Evolutionary conservation across 2,888 invertebrate species (phyloP).

Genomic region (Frankliniella intonsa): DNA sequence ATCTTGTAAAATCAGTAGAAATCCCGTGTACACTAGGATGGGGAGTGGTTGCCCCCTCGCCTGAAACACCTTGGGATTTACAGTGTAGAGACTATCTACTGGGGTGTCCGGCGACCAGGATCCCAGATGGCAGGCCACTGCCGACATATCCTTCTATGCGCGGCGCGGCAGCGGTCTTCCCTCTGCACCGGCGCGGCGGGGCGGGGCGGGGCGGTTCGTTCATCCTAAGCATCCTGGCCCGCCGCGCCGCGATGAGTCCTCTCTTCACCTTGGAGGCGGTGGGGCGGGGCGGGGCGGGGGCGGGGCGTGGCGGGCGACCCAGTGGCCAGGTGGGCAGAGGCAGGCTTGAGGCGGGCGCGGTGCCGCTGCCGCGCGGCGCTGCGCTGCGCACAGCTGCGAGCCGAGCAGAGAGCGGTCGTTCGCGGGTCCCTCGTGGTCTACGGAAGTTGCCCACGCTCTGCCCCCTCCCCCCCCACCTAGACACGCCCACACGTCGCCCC

Average conservation of each 20-base stretch:
- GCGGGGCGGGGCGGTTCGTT: background rate
- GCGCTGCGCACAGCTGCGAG: constrained; percentile 10
- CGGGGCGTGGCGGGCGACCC: background rate
- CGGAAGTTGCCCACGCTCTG: constrained; percentile 17
- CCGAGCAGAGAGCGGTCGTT: background rate
- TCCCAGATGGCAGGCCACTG: too few species aligned
- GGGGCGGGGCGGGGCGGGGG: background rate
- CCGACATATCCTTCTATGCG: background rate
- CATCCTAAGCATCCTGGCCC: background rate
- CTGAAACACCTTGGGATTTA: too few species aligned
- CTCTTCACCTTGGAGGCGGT: background rate
- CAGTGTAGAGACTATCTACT: too few species aligned
- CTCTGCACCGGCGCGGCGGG: background rate
- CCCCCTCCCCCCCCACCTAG: background rate
- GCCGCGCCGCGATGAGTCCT: background rate
- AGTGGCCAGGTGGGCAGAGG: constrained; percentile 19
- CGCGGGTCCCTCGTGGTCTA: constrained; percentile 1
- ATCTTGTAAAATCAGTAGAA: too few species aligned
- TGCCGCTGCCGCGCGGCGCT: background rate
- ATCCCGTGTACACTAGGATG: too few species aligned
- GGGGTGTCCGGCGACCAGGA: too few species aligned
- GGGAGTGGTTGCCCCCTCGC: too few species aligned
- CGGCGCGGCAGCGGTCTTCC: background rate
- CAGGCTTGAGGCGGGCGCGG: background rate
- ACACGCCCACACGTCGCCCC: background rate